Evolutionary conservation across 2,888 invertebrate genomes (phyloP), one percentile per base, ranked within the genome.

Genomic region (Acanthoscelides obtectus): DNA sequence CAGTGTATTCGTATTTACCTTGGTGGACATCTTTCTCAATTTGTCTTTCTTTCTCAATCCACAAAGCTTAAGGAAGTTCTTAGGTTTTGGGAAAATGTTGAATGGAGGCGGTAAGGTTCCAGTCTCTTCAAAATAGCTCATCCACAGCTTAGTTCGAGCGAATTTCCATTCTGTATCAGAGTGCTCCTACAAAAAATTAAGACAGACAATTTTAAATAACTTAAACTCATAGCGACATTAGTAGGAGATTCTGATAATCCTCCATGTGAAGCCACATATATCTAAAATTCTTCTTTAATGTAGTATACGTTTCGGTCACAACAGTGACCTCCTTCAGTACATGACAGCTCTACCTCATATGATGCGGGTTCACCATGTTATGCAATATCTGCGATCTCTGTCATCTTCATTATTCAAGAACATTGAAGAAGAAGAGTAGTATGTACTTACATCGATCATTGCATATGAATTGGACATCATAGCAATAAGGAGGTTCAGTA

Each of bases 401-500:
- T 21, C 22, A 2, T 22, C n/a, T 72, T 66, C n/a, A n/a, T n/a
- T n/a, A n/a, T n/a, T n/a, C n/a, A n/a, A n/a, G n/a, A n/a, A n/a
- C n/a, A n/a, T n/a, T n/a, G n/a, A n/a, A n/a, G n/a, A n/a, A n/a
- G n/a, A n/a, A n/a, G n/a, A n/a, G n/a, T n/a, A n/a, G n/a, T n/a
- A n/a, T n/a, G 12, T 20, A 86, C 92, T 91, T 86, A 97, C 97
- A 83, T 92, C 93, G 81, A 98, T 98, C 86, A 93, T 91, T 68
- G 96, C 93, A 83, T 96, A 98, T 0, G 97, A 97, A 87, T 97
- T 98, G 80, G 96, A 96, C 97, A 98, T 97, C 98, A 98, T 98
- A 78, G 98, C 98, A 82, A 98, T 98, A 76, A 98, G 92, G 73
- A 98, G 91, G 85, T 98, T 98, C 78, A 98, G 87, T 65, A 98